phyloP scores from a whole-genome alignment of 2,888 invertebrate species.

The Lochmaea crataegi region DNA sequence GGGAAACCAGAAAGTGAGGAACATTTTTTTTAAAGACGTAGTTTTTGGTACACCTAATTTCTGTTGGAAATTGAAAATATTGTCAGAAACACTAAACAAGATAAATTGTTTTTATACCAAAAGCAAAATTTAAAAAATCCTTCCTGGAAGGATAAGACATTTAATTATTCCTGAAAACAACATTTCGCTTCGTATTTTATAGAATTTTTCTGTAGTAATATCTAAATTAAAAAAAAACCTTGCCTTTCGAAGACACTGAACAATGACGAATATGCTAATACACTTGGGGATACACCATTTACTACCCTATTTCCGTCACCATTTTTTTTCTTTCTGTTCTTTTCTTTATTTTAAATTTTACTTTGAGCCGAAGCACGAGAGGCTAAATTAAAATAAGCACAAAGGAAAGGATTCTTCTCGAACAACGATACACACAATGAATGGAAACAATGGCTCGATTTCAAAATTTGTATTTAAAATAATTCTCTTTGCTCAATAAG shows the following conservation, averaged over 20 bases:
- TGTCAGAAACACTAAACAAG: too few relatives aligned
- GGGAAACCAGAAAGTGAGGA: too few relatives aligned
- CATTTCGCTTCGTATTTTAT: neutral
- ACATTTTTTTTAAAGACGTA: too few relatives aligned
- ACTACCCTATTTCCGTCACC: constrained; percentile 12
- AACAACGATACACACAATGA: constrained; percentile 1
- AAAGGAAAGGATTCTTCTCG: constrained; percentile 1
- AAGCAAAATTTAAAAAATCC: too few relatives aligned
- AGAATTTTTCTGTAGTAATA: neutral
- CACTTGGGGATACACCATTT: constrained; percentile 14
- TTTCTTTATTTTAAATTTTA: constrained; percentile 17
- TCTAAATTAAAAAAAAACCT: neutral
- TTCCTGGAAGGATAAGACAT: neutral
- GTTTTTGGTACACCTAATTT: too few relatives aligned
- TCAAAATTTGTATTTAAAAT: constrained; percentile 5
- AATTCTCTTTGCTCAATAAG: constrained; percentile 12
- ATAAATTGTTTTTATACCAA: too few relatives aligned
- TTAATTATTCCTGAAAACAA: neutral
- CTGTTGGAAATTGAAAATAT: too few relatives aligned
- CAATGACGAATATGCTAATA: constrained; percentile 14
- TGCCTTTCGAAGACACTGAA: neutral
- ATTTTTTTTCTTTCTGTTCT: constrained; percentile 15
- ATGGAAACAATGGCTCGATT: constrained; percentile 12
- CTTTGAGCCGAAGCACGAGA: constrained; percentile 6
- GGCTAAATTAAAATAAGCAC: constrained; percentile 15